Evolutionary conservation across 2,888 invertebrate genomes (phyloP), one percentile per base, ranked within the genome.

Genomic region (Drosophila paramelanica): DNA sequence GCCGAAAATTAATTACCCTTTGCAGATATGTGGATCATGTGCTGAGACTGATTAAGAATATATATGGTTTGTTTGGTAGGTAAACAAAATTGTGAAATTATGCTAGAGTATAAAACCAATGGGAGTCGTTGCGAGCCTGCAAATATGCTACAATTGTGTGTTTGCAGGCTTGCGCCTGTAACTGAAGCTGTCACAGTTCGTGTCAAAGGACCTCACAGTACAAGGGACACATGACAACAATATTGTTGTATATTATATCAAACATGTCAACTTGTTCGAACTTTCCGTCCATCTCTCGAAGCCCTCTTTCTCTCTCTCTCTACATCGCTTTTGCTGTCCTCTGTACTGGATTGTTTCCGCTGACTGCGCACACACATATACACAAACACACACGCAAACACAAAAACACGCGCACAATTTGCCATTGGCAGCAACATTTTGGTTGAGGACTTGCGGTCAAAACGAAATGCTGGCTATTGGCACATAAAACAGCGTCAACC

Each of bases 361-460:
- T 79, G 70, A 73, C 53, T 75, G 82, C 69, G 66, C 58, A 58
- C 46, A 52, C 59, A 60, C 36, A 36, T 5, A 36, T 17, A 55
- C 56, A 41, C 25, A 20, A 64, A 31, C 20, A 62, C 56, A 41
- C 25, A 20, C 68, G 23, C 27, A 59, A 10, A 31, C 10, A 31
- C 31, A 31, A 31, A 31, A 31, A 31, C 31, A 57, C 52, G 41
- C 23, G 23, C 68, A 27, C 27, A 62, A 58, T 55, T 56, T 55
- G 57, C 14, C 41, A 6, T 52, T 61, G 70, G 51, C 69, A 66
- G 57, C 58, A 60, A 71, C 67, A 70, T 69, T 77, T 83, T 53
- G 73, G 79, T 49, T 65, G 74, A 74, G 74, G 77, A 73, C 75
- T 49, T 80, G 78, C 56, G 82, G 82, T 77, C 71, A 74, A 69